Conservation (phyloP, 2,888 invertebrate species). For the Drosophila niveifrons region DNA sequence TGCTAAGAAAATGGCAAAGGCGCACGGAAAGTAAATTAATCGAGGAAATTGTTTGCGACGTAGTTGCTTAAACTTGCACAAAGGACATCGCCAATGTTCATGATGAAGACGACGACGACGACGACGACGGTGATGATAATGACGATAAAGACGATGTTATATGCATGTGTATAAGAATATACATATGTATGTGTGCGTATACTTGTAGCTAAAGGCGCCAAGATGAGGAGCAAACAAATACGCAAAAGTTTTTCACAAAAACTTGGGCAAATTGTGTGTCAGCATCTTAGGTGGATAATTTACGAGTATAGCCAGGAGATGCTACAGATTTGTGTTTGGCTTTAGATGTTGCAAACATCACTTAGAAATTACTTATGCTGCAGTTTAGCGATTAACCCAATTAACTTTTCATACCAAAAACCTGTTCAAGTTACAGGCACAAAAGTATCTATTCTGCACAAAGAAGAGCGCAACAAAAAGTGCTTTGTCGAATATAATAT, state of each 20-base stretch:
- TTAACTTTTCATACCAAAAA: constrained; percentile 20
- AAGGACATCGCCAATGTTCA: constrained; percentile 56
- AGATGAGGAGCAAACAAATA: constrained; percentile 45
- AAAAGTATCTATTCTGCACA: neutral
- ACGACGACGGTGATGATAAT: constrained; percentile 13
- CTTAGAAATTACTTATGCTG: constrained; percentile 22
- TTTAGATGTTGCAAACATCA: constrained; percentile 7
- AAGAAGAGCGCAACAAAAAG: neutral
- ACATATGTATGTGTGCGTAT: constrained; percentile 3
- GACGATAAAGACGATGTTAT: constrained; percentile 13
- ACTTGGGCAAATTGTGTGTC: constrained; percentile 72
- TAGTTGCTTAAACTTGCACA: constrained; percentile 80
- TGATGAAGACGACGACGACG: constrained; percentile 33
- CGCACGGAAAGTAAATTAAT: constrained; percentile 79
- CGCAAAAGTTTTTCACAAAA: constrained; percentile 58
- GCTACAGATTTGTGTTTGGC: constrained; percentile 24
- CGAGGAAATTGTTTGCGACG: constrained; percentile 79
- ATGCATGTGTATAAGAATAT: neutral
- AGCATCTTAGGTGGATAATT: constrained; percentile 72
- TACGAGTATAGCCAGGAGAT: constrained; percentile 31
- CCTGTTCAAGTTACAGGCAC: neutral
- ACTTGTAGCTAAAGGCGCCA: constrained; percentile 21
- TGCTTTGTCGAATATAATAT: neutral
- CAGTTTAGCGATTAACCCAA: constrained; percentile 28
- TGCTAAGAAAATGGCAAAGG: constrained; percentile 74